These are phyloP conservation scores for Stegostoma tigrinum DNA, from an alignment of 2,113 vertebrate species.

Conservation along the genomic window DNA sequence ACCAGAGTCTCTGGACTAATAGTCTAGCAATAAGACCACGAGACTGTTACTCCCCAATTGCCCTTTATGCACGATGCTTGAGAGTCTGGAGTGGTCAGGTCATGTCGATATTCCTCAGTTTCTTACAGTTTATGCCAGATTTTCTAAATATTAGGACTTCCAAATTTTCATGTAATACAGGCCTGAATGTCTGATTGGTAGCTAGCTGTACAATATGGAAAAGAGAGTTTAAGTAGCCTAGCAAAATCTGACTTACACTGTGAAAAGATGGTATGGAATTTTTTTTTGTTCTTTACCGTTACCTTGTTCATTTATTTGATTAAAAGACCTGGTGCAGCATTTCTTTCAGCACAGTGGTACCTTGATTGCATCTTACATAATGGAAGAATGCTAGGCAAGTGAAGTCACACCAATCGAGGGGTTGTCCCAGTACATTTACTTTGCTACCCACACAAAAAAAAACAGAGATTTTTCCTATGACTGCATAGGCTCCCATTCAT, in stretches of 20 bases:
- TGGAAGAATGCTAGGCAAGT: no score
- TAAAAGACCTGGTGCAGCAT: background rate
- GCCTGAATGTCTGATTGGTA: background rate
- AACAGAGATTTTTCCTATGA: background rate
- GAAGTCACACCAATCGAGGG: background rate
- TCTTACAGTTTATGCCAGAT: background rate
- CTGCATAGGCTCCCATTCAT: background rate
- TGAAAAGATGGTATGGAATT: background rate
- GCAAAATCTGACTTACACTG: background rate
- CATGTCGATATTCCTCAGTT: no score
- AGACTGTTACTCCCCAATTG: no score
- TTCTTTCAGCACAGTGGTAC: background rate
- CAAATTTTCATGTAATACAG: background rate
- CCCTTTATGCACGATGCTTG: background rate
- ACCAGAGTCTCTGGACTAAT: no score
- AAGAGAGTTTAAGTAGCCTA: background rate
- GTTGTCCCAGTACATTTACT: background rate
- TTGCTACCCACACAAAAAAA: background rate
- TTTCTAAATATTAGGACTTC: background rate
- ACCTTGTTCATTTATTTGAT: background rate
- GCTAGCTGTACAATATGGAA: background rate
- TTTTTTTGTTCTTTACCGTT: background rate
- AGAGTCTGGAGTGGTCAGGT: background rate
- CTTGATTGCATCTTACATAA: background rate
- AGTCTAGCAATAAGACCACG: no score